phyloP scores from a whole-genome alignment of 2,888 invertebrate genomes.

The Eupithecia pulchellata region DNA sequence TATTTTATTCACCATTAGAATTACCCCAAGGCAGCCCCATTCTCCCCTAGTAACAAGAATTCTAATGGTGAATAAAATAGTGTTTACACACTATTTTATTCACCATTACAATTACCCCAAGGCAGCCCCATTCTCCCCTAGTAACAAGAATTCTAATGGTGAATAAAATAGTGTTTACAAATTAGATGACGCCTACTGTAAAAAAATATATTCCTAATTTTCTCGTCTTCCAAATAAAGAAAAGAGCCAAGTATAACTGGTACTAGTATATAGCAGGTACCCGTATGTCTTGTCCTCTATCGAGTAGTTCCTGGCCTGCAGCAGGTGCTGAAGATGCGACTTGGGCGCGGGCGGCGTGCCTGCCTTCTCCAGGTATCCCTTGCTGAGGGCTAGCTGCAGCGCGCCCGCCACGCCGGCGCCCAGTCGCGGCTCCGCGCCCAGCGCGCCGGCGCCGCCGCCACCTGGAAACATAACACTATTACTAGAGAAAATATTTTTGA shows the following conservation, averaged over 20 bases:
- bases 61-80: no score
- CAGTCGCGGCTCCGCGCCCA: conserved; percentile 97
- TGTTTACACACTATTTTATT: no score
- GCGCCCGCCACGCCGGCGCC: conserved; percentile 97
- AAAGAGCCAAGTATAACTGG: neutral
- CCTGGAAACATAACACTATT: neutral
- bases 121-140: no score
- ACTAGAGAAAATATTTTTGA: neutral
- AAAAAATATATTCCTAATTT: no score
- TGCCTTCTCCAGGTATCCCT: conserved; percentile 96
- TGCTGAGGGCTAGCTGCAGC: conserved; percentile 94
- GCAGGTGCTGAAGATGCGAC: conserved; percentile 67
- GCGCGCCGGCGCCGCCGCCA: conserved; percentile 77
- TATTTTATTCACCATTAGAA: no score
- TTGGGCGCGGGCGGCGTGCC: conserved; percentile 87
- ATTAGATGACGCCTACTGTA: no score
- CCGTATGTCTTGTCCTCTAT: conserved; percentile 65
- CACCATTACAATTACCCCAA: no score
- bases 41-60: no score
- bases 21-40: no score
- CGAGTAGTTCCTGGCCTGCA: conserved; percentile 56
- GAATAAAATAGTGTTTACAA: no score
- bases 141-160: no score
- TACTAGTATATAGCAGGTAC: conserved; percentile 43
- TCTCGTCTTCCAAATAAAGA: no score